Conservation (phyloP, 2,888 invertebrate genomes). For the Dilophus febrilis region DNA sequence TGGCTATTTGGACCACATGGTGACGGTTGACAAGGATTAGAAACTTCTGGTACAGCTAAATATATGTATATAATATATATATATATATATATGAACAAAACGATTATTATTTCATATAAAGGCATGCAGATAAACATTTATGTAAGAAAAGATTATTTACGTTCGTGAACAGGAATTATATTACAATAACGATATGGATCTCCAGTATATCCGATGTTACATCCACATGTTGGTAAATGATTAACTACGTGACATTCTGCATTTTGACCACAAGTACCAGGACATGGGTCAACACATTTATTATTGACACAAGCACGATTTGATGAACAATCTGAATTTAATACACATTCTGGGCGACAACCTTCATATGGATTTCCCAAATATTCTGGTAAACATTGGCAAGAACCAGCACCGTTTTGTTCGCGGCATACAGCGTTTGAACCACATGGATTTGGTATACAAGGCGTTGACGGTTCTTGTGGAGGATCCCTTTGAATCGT, state of each 20-base stretch:
- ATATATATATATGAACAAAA: too few relatives aligned
- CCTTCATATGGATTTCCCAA: slow-evolving; percentile 45
- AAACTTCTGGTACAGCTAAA: slow-evolving; percentile 9
- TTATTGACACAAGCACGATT: slow-evolving; percentile 60
- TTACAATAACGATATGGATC: slow-evolving; percentile 55
- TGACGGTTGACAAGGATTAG: slow-evolving; percentile 47
- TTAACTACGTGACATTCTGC: slow-evolving; percentile 72
- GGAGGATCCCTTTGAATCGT: slow-evolving; percentile 23
- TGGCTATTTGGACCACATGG: slow-evolving; percentile 62
- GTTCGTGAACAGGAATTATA: slow-evolving; percentile 27
- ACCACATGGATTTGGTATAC: slow-evolving; percentile 51
- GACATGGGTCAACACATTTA: slow-evolving; percentile 74
- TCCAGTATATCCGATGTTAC: slow-evolving; percentile 47
- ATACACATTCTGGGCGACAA: slow-evolving; percentile 63
- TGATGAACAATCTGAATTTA: slow-evolving; percentile 60
- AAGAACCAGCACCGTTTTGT: slow-evolving; percentile 51
- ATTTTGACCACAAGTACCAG: slow-evolving; percentile 66
- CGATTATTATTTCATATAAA: too few relatives aligned
- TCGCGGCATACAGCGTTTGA: slow-evolving; percentile 51
- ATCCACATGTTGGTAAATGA: slow-evolving; percentile 74
- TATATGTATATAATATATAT: too few relatives aligned
- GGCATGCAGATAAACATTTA: too few relatives aligned
- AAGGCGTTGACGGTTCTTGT: slow-evolving; percentile 27
- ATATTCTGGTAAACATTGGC: slow-evolving; percentile 51
- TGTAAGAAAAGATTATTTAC: slow-evolving; percentile 30